Base-by-base conservation (phyloP, 2,888 invertebrate genomes). In the Pilophorus perplexus region DNA sequence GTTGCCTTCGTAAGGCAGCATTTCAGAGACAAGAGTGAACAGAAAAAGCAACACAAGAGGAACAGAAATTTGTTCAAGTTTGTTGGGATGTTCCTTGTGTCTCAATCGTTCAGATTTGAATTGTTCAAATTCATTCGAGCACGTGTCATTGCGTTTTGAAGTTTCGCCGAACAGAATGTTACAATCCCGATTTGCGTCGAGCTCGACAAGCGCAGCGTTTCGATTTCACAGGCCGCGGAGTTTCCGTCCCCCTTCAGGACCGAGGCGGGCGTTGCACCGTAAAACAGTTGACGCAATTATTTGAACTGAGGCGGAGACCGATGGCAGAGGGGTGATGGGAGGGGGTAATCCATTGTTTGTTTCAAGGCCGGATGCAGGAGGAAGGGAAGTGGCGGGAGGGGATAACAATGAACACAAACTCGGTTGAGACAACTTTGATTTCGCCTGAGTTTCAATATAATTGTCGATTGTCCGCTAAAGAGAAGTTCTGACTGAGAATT, bases 281-380 rank as follows among this genome's bases (percentile, higher is more conserved):
- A 59, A 52, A 52, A 55, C 42, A 59, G 28, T 59, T 59, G 59
- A 59, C 59, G 59, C 59, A 59, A 59, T 59, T 59, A 59, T 59
- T 59, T 42, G 59, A 16, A 44, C 42, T 23, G 10, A 6, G 38
- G 55, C 20, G 37, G 37, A 14, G 55, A 55, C 22, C 37, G 55
- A 16, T 16, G 22, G 8, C 33, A 22, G 4, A 22, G 12, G 46
- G 46, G 46, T 14, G 46, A 46, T 8, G 46, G 18, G 2, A 18
- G 16, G 59, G 44, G 27, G 59, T 40, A 59, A 59, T 59, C 59
- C 59, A 59, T 59, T 59, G 59, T 59, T 59, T 59, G 59, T 42
- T 59, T 28, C 42, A 59, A 59, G 59, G 59, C 44, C 59, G 59
- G 52, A 28, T 14, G n/a, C n/a, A n/a, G n/a, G n/a, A n/a, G n/a